A percentile compares a stretch with the other conserved stretches of the same genome.
Evolutionary conservation across 2,888 invertebrate genomes (phyloP).

Genomic region (Rhamphomyia laevipes): DNA sequence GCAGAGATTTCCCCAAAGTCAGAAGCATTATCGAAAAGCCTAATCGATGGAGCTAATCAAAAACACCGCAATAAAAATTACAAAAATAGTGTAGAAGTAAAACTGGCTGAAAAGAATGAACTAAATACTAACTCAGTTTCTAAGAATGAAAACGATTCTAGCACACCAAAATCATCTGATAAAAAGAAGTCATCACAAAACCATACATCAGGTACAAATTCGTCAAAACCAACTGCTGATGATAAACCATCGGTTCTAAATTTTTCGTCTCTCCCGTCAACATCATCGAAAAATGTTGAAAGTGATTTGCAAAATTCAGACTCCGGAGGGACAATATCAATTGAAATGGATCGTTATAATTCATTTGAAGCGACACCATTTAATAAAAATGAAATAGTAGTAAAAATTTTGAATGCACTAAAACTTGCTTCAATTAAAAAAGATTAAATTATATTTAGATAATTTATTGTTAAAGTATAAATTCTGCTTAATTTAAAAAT

Average conservation of each 20-base stretch:
- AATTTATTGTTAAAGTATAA: no score
- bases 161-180: no score
- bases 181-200: neutral
- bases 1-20: no score
- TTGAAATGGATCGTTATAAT: conserved; percentile 1
- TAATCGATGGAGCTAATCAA: no score
- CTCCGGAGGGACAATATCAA: neutral
- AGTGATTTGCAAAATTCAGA: neutral
- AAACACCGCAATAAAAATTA: no score
- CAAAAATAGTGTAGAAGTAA: no score
- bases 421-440: neutral
- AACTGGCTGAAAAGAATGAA: no score
- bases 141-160: no score
- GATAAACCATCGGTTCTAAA: neutral
- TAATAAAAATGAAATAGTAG: neutral
- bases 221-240: neutral
- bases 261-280: neutral
- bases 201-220: neutral
- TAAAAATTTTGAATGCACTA: neutral
- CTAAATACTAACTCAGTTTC: no score
- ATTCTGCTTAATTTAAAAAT: no score
- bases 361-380: neutral
- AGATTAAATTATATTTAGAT: neutral
- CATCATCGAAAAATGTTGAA: neutral
- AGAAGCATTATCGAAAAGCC: no score